These are phyloP conservation scores for Drosophila arizonae DNA, from an alignment of 1,140 invertebrate genomes.

Conservation along the genomic window DNA sequence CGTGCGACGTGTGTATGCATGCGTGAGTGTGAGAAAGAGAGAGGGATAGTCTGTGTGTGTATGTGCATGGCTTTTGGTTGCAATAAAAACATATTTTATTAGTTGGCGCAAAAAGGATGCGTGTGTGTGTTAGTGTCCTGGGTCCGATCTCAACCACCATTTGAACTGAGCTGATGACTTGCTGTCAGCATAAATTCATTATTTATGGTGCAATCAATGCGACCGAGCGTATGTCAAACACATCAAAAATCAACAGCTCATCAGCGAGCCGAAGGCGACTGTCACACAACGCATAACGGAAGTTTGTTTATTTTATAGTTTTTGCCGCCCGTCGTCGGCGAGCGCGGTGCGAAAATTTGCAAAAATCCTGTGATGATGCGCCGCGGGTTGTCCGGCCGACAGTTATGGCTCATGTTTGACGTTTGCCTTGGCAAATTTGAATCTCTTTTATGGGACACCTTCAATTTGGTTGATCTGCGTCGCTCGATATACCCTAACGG, in stretches of 20 bases:
- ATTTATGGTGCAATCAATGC: slow-evolving; percentile 83
- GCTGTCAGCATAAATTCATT: slow-evolving; percentile 82
- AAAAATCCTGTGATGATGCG: slow-evolving; percentile 38
- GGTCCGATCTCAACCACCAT: slow-evolving; percentile 43
- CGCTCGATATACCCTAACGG: slow-evolving; percentile 11
- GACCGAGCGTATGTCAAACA: slow-evolving; percentile 82
- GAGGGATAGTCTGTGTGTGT: slow-evolving; percentile 8
- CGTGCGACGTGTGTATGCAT: slow-evolving; percentile 57
- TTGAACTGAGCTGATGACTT: slow-evolving; percentile 58
- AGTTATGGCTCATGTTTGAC: slow-evolving; percentile 40
- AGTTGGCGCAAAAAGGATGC: slow-evolving; percentile 66
- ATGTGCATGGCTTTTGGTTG: slow-evolving; percentile 44
- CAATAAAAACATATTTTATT: slow-evolving; percentile 82
- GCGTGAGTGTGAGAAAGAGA: slow-evolving; percentile 4
- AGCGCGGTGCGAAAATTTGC: slow-evolving; percentile 65
- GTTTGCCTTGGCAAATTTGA: slow-evolving; percentile 48
- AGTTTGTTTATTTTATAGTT: slow-evolving; percentile 83
- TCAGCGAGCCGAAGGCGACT: slow-evolving; percentile 37
- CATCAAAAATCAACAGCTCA: slow-evolving; percentile 82
- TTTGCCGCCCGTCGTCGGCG: slow-evolving; percentile 56
- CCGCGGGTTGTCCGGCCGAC: slow-evolving; percentile 61
- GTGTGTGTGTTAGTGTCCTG: slow-evolving; percentile 13
- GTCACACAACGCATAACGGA: slow-evolving; percentile 42
- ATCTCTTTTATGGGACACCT: slow-evolving; percentile 51
- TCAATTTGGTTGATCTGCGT: slow-evolving; percentile 29